Evolutionary conservation across 2,113 vertebrate species (phyloP).

Genomic region (Acinonyx jubatus): DNA sequence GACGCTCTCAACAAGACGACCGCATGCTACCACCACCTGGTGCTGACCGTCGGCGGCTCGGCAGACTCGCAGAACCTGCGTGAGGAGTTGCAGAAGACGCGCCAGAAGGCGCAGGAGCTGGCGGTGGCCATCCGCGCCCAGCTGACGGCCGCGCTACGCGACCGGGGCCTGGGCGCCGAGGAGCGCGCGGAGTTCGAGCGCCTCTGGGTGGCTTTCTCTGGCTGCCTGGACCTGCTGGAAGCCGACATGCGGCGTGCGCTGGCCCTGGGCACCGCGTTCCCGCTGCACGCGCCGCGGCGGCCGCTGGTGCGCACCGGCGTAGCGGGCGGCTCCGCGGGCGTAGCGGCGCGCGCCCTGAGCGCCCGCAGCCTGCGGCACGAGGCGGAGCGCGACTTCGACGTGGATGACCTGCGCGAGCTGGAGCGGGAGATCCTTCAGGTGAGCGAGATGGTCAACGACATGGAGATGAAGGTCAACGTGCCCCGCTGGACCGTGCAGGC

Average conservation of each 20-base stretch:
- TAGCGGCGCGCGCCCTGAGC: constrained; percentile 95
- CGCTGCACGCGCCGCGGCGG: constrained; percentile 91
- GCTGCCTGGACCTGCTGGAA: constrained; percentile 97
- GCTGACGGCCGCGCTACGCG: constrained; percentile 92
- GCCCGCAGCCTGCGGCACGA: constrained; percentile 95
- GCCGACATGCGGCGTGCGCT: constrained; percentile 95
- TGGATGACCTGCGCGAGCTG: constrained; percentile 91
- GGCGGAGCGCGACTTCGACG: constrained; percentile 91
- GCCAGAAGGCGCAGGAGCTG: constrained; percentile 95
- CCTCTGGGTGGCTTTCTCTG: constrained; percentile 97
- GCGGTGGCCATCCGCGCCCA: constrained; percentile 91
- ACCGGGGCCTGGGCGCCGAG: constrained; percentile 90
- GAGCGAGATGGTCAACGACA: constrained; percentile 96
- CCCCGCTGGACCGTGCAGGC: constrained; percentile 98
- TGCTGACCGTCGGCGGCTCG: constrained; percentile 95
- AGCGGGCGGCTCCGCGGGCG: constrained; percentile 90
- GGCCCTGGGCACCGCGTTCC: constrained; percentile 95
- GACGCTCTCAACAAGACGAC: constrained; percentile 95
- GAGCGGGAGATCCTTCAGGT: constrained; percentile 94
- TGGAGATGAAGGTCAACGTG: constrained; percentile 99
- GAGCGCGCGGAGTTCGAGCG: constrained; percentile 95
- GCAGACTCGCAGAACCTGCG: constrained; percentile 96
- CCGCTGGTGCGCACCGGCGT: constrained; percentile 96
- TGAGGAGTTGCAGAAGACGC: constrained; percentile 94
- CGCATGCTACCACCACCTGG: constrained; percentile 96